Percentiles rank a stretch among this genome's conserved stretches.
Evolutionary conservation across 2,888 invertebrate species (phyloP).

Genomic region (Cataglyphis altisquamis): DNA sequence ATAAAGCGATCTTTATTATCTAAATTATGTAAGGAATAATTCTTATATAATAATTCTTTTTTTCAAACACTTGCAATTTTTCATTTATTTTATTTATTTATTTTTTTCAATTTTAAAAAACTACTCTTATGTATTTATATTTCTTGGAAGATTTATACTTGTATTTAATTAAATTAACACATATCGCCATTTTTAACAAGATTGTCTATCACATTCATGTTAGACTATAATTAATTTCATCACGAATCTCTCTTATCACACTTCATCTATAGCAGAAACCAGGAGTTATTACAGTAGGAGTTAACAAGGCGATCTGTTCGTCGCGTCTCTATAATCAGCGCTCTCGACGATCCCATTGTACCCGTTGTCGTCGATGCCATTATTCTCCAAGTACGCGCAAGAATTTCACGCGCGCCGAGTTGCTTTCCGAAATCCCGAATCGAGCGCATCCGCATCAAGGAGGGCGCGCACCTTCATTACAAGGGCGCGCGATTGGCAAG

Average conservation of each 20-base stretch:
- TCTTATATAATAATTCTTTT: background rate
- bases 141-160: background rate
- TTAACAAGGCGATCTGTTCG: background rate
- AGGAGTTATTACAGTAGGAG: background rate
- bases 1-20: background rate
- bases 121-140: background rate
- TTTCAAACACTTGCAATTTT: background rate
- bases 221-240: background rate
- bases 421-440: constrained; percentile 25
- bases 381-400: constrained; percentile 19
- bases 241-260: background rate
- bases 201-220: background rate
- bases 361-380: constrained; percentile 7
- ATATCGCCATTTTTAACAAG: background rate
- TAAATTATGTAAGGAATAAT: background rate
- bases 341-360: constrained; percentile 20
- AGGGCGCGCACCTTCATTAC: constrained; percentile 36
- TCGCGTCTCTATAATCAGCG: constrained; percentile 14
- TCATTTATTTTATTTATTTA: background rate
- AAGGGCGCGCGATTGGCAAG: constrained; percentile 27
- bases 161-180: background rate
- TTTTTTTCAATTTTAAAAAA: background rate
- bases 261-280: background rate
- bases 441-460: constrained; percentile 11
- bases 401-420: constrained; percentile 12